These are phyloP conservation scores for Epizoanthus ramosus DNA, from an alignment of 92 coral and sea anemone genomes.

Conservation along the genomic window DNA sequence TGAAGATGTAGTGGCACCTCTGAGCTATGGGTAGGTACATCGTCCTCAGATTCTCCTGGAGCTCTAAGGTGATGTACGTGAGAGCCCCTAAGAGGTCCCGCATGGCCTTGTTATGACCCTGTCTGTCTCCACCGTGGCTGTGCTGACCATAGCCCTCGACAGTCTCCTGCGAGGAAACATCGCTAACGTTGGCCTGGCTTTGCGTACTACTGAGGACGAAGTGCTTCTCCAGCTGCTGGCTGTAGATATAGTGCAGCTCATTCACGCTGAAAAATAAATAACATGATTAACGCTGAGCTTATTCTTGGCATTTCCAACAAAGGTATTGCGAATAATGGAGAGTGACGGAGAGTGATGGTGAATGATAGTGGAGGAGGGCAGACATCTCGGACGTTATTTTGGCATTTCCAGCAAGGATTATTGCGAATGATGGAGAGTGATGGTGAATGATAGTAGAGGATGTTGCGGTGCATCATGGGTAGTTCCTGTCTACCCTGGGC, in stretches of 20 bases:
- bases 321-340: no score
- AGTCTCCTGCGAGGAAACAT: conserved; percentile 77
- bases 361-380: no score
- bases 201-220: conserved; percentile 68
- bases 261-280: conserved; percentile 53
- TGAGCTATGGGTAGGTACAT: conserved; percentile 97
- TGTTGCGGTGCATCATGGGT: no score
- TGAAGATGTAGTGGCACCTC: conserved; percentile 97
- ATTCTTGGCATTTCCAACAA: no score
- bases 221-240: conserved; percentile 91
- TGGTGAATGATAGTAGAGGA: no score
- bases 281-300: no score
- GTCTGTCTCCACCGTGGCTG: conserved; percentile 66
- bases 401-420: no score
- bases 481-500: no score
- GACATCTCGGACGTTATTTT: no score
- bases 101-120: conserved; percentile 64
- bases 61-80: conserved; percentile 81
- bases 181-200: conserved; percentile 71
- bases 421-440: no score
- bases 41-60: conserved; percentile 86
- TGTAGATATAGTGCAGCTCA: conserved; percentile 91
- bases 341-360: no score
- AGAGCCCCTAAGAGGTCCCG: conserved; percentile 77
- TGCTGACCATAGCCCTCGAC: conserved; percentile 68